phyloP scores from a whole-genome alignment of 2,888 invertebrate species.

The Melanostoma mellinum region DNA sequence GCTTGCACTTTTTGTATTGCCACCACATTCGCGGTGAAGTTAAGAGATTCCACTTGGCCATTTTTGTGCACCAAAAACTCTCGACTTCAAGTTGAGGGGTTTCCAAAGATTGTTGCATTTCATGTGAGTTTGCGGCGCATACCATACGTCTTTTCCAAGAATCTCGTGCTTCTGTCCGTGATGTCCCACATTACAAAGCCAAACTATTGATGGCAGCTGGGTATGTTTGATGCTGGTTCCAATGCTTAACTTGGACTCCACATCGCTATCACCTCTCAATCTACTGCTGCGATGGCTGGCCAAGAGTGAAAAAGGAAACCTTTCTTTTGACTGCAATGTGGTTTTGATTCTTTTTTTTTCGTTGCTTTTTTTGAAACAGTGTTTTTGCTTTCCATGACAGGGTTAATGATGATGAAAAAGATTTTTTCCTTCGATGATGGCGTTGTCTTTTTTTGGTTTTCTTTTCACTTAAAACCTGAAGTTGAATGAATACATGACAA shows the following conservation, averaged over 20 bases:
- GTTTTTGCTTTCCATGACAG: slow-evolving; percentile 40
- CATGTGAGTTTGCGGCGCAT: neutral
- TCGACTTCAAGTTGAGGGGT: neutral
- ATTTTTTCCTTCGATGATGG: too few species aligned
- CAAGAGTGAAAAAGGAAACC: slow-evolving; percentile 53
- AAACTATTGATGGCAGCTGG: slow-evolving; percentile 25
- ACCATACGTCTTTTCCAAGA: neutral
- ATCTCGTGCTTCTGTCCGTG: slow-evolving; percentile 26
- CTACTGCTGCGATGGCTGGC: slow-evolving; percentile 16
- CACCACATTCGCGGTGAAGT: slow-evolving; percentile 9
- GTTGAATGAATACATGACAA: neutral
- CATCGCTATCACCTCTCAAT: slow-evolving; percentile 43
- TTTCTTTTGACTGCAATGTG: slow-evolving; percentile 41
- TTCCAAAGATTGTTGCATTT: neutral
- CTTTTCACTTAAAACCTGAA: slow-evolving; percentile 35
- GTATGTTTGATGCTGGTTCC: slow-evolving; percentile 28
- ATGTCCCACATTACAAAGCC: slow-evolving; percentile 45
- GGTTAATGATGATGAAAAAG: slow-evolving; percentile 51
- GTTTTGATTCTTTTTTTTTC: slow-evolving; percentile 15
- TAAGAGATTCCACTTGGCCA: neutral
- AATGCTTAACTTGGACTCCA: slow-evolving; percentile 1
- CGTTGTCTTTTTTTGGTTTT: slow-evolving; percentile 11
- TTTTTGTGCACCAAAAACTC: slow-evolving; percentile 8
- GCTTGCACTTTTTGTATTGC: slow-evolving; percentile 40
- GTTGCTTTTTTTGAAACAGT: neutral